Conservation (phyloP, 2,113 vertebrate species). For the Cinclus cinclus region DNA sequence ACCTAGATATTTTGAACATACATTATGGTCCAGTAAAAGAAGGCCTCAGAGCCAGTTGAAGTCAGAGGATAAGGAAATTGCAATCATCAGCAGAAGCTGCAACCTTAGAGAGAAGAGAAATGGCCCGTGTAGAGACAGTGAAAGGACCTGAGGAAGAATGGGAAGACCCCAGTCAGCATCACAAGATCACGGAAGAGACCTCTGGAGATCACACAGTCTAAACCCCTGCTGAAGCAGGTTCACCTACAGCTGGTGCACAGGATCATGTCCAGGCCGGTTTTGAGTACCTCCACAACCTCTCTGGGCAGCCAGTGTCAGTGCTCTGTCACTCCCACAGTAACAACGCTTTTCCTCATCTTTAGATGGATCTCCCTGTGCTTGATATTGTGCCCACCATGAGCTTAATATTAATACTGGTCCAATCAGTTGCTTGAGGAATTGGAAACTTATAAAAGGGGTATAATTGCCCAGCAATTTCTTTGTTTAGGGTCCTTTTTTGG, state of each 20-base stretch:
- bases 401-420: not conserved
- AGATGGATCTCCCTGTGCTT: not conserved
- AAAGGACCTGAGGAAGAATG: not conserved
- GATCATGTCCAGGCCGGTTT: not conserved
- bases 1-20: not conserved
- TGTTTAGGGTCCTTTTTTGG: rapidly evolving
- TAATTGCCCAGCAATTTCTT: not conserved
- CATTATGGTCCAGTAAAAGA: not conserved
- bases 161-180: not conserved
- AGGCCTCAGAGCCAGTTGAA: not conserved
- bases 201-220: not conserved
- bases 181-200: not conserved
- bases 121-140: not conserved
- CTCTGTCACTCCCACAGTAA: not conserved
- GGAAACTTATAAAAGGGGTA: not conserved
- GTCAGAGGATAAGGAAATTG: not conserved
- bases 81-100: not conserved
- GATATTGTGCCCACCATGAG: not conserved
- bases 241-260: not conserved
- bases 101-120: not conserved
- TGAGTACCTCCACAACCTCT: not conserved
- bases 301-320: not conserved
- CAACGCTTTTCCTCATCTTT: not conserved
- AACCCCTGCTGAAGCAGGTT: not conserved
- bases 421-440: not conserved